phyloP scores from a whole-genome alignment of 1,140 invertebrate genomes.

The Ceratosolen solmsi region DNA sequence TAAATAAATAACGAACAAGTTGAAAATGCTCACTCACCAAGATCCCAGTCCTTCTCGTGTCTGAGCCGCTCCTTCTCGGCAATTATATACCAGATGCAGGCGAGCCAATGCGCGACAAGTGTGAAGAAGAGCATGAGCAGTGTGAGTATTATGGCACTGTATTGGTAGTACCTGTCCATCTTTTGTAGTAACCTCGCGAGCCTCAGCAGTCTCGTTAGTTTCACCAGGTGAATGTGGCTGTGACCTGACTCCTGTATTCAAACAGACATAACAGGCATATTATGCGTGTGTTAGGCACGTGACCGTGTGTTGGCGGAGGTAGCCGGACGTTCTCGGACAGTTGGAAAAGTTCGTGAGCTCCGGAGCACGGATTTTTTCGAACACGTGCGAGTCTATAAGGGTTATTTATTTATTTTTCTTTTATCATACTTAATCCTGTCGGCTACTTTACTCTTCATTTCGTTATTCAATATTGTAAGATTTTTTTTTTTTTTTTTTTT shows the following conservation, averaged over 20 bases:
- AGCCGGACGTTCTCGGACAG: too few relatives aligned
- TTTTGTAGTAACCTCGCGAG: constrained; percentile 95
- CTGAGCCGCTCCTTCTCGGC: constrained; percentile 88
- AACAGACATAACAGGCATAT: not conserved
- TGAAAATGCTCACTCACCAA: constrained; percentile 76
- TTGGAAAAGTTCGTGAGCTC: too few relatives aligned
- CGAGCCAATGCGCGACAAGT: constrained; percentile 97
- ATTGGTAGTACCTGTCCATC: constrained; percentile 97
- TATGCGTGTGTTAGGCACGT: not conserved
- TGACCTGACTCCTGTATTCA: constrained; percentile 78
- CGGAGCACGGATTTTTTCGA: too few relatives aligned
- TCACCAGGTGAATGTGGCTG: constrained; percentile 93
- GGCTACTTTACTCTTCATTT: too few relatives aligned
- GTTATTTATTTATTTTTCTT: too few relatives aligned
- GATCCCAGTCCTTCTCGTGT: constrained; percentile 82
- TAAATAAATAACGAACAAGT: too few relatives aligned
- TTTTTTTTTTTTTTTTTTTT: too few relatives aligned
- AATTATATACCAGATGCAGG: constrained; percentile 99
- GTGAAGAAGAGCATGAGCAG: constrained; percentile 97
- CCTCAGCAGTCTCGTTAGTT: constrained; percentile 93
- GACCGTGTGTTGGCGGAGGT: too few relatives aligned
- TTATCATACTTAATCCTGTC: too few relatives aligned
- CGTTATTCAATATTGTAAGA: too few relatives aligned
- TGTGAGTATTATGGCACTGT: constrained; percentile 96
- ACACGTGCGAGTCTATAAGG: too few relatives aligned